Base-by-base conservation (phyloP, 2,888 invertebrate genomes). In the Melikaiella ostensackeni region DNA sequence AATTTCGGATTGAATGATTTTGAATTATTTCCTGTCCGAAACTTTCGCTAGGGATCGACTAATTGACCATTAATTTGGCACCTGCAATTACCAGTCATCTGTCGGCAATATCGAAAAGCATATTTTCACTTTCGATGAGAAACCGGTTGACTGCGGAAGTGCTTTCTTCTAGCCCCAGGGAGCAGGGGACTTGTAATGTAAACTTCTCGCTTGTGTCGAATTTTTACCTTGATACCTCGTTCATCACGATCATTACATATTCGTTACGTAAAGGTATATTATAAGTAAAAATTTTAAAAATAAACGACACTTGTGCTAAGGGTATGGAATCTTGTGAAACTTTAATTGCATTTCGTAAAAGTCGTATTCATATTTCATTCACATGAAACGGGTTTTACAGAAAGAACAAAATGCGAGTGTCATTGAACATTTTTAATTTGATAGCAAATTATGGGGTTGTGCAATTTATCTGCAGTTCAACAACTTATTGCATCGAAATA, bases 111-210 rank as follows among this genome's bases (percentile, higher is more conserved):
- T 50, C 42, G 70, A 70, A 70, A 50, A 70, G 30, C 30, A 30
- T 50, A 46, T 70, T 70, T 70, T 70, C 70, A 50, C 70, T 70
- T 70, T 70, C 70, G 46, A 70, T 70, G 70, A 70, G 50, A 50
- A 70, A 70, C 70, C 70, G 70, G 70, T 70, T 50, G 70, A 30
- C 46, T n/a, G 19, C 70, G 70, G 70, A 70, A 70, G 50, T 70
- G 42, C 70, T 70, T 70, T 70, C 70, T 70, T 70, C 70, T 70
- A 70, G 70, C 70, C 46, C 42, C 70, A 70, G 70, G 70, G 66
- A 64, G 38, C 64, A n/a, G 42, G 16, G 38, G 66, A 46, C 46
- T 35, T 70, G 46, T 30, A 27, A 70, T 57, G 30, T 19, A 33
- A 70, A 46, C 70, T 66, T 46, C 66, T 66, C 35, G 33, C 46